Evolutionary conservation across 2,797 vertebrate genomes (phyloP).

Genomic region (Phalloptychus januarius): DNA sequence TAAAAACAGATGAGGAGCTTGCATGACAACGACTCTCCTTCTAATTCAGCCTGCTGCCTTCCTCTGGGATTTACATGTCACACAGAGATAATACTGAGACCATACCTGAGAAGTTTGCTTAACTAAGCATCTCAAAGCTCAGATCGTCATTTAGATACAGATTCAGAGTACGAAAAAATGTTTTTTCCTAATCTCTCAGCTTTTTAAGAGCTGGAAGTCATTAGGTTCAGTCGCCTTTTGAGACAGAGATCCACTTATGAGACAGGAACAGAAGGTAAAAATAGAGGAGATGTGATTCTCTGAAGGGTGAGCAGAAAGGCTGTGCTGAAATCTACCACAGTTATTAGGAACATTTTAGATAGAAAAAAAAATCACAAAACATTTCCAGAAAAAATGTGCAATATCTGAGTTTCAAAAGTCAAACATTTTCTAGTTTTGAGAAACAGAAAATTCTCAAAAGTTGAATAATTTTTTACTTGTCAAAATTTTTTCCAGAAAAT

Average conservation of each 20-base stretch:
- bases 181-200: background rate
- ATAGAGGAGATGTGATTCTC: background rate
- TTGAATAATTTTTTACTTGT: too few species aligned
- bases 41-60: constrained; percentile 34
- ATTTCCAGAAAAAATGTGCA: too few species aligned
- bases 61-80: constrained; percentile 53
- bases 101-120: constrained; percentile 55
- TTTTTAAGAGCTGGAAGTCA: background rate
- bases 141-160: constrained; percentile 42
- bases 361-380: background rate
- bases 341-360: background rate
- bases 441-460: too few species aligned
- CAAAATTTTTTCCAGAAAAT: too few species aligned
- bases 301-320: background rate
- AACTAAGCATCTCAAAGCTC: constrained; percentile 54
- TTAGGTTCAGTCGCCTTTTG: background rate
- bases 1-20: constrained; percentile 65
- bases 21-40: constrained; percentile 48
- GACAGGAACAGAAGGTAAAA: background rate
- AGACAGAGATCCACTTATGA: background rate
- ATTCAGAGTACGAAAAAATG: background rate
- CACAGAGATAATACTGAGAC: constrained; percentile 42
- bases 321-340: background rate
- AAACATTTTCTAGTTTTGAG: too few species aligned
- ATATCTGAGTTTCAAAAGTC: too few species aligned